A percentile compares a stretch with the other conserved stretches of the same genome.
phyloP scores from a whole-genome alignment of 2,113 vertebrate species.

The Onychostruthus taczanowskii region DNA sequence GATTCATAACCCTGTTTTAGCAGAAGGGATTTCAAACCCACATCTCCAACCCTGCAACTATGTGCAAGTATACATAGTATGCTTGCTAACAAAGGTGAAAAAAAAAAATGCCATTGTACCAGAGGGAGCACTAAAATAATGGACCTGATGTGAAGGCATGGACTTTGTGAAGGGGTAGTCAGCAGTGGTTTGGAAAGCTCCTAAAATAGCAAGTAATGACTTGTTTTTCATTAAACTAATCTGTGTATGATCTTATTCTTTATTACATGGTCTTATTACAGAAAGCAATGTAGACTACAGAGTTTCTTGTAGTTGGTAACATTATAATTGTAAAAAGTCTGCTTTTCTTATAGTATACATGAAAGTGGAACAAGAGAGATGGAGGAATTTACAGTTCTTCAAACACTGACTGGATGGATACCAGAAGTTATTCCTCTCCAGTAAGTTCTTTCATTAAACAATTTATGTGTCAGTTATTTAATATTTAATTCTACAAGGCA shows the following conservation, averaged over 20 bases:
- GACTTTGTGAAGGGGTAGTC: not conserved
- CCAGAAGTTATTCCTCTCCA: constrained; percentile 84
- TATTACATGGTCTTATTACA: not conserved
- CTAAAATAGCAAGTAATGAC: not conserved
- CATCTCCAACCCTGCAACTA: not conserved
- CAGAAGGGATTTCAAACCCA: accelerated
- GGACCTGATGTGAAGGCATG: not conserved
- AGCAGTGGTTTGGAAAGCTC: not conserved
- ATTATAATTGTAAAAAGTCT: not conserved
- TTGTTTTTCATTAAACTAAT: not conserved
- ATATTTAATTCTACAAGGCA: not conserved
- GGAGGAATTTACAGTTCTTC: constrained; percentile 85
- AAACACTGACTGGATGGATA: constrained; percentile 89
- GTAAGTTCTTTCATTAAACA: constrained; percentile 70
- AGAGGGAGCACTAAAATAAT: not conserved
- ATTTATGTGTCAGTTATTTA: not conserved
- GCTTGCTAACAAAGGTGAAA: not conserved
- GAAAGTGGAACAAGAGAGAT: constrained; percentile 72
- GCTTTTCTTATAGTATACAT: constrained; percentile 53
- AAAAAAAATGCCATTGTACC: not conserved
- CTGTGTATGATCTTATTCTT: not conserved
- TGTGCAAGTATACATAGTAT: not conserved
- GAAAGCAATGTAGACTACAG: not conserved
- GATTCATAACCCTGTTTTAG: not conserved
- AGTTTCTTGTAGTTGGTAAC: not conserved